These are phyloP conservation scores for Tamandua tetradactyla DNA, from an alignment of 2,797 vertebrate species.

Conservation along the genomic window DNA sequence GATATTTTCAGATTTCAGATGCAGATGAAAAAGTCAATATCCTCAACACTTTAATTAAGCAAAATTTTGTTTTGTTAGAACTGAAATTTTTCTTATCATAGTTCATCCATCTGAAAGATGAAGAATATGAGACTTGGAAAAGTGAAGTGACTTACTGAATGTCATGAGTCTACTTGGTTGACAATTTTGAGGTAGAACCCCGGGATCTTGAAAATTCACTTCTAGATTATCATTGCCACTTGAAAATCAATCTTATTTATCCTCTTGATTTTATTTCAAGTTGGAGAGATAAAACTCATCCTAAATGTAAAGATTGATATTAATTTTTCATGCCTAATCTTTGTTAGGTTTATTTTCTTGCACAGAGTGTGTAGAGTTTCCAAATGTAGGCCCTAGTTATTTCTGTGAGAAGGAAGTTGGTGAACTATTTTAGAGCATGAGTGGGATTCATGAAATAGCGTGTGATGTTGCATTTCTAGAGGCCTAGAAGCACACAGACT, in stretches of 20 bases:
- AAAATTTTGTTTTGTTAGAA: constrained; percentile 20
- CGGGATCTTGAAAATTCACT: not conserved
- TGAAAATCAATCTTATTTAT: constrained; percentile 16
- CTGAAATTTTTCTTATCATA: constrained; percentile 18
- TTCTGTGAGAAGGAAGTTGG: constrained; percentile 28
- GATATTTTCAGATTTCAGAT: constrained; percentile 21
- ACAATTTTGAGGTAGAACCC: not conserved
- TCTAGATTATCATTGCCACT: not conserved
- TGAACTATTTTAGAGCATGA: constrained; percentile 35
- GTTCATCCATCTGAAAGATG: not conserved
- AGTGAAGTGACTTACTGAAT: not conserved
- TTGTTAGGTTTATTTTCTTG: not conserved
- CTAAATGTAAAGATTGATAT: not conserved
- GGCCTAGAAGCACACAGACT: not conserved
- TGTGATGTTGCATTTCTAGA: not conserved
- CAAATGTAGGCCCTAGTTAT: not conserved
- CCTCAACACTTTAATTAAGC: not conserved
- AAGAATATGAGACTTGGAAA: not conserved
- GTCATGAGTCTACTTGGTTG: not conserved
- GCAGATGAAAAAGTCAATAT: not conserved
- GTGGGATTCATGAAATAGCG: not conserved
- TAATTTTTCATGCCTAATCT: constrained; percentile 29
- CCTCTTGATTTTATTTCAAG: constrained; percentile 17
- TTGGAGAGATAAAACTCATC: not conserved
- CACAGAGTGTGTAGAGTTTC: not conserved